Conservation (phyloP, 2,113 vertebrate genomes). For the Trogon melanurus region DNA sequence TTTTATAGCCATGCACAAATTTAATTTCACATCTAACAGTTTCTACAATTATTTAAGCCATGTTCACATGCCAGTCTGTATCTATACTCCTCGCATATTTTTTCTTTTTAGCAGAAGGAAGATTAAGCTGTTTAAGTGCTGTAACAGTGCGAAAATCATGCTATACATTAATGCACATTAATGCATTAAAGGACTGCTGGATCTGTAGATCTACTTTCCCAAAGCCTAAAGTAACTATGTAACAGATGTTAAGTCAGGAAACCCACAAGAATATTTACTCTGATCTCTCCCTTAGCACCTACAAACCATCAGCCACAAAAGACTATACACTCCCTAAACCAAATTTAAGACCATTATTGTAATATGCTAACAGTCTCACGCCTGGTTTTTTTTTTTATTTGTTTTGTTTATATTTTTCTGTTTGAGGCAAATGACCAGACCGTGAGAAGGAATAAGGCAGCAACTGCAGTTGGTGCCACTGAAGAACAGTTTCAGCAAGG, state of each 20-base stretch:
- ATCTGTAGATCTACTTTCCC: neutral
- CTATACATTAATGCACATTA: neutral
- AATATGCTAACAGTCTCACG: neutral
- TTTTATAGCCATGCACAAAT: neutral
- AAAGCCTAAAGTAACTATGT: neutral
- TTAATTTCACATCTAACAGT: neutral
- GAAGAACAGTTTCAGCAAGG: neutral
- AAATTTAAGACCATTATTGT: slow-evolving; percentile 23
- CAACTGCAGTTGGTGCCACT: neutral
- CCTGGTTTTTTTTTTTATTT: neutral
- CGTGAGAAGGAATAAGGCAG: neutral
- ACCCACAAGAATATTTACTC: neutral
- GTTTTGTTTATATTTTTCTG: neutral
- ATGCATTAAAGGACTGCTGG: neutral
- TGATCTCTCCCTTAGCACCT: slow-evolving; percentile 19
- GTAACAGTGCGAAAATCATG: neutral
- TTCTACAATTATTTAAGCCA: neutral
- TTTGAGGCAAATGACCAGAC: neutral
- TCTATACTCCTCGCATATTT: neutral
- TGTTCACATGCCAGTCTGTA: neutral
- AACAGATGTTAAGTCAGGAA: slow-evolving; percentile 23
- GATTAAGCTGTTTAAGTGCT: neutral
- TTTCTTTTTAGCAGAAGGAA: neutral
- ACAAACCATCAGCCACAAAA: slow-evolving; percentile 32
- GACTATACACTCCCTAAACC: neutral